phyloP scores from a whole-genome alignment of 2,797 vertebrate species.

The Chromis chromis region DNA sequence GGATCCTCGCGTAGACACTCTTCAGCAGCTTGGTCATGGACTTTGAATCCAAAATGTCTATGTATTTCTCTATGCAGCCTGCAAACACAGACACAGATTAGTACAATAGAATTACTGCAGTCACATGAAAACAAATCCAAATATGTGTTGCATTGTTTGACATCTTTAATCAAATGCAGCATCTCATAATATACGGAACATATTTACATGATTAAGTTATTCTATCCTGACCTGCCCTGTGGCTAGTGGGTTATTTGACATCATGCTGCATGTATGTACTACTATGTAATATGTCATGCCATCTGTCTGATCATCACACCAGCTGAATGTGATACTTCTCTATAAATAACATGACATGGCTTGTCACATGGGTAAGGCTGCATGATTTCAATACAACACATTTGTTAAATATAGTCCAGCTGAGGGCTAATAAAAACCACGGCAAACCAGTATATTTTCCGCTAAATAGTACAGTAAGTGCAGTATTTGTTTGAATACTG shows the following conservation, averaged over 20 bases:
- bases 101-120: not conserved
- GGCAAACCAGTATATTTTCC: not conserved
- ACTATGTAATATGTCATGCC: constrained; percentile 30
- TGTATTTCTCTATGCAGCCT: constrained; percentile 83
- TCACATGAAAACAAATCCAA: not conserved
- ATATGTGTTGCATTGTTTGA: no score
- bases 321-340: constrained; percentile 39
- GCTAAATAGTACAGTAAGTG: not conserved
- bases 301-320: constrained; percentile 25
- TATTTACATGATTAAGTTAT: not conserved
- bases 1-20: constrained; percentile 75
- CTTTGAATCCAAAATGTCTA: constrained; percentile 76
- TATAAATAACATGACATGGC: constrained; percentile 49
- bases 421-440: not conserved
- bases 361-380: constrained; percentile 35
- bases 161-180: not conserved
- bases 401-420: constrained; percentile 31
- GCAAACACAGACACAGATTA: constrained; percentile 24
- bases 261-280: constrained; percentile 37
- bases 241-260: constrained; percentile 11
- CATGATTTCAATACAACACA: constrained; percentile 28
- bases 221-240: not conserved
- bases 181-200: not conserved
- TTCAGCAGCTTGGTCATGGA: constrained; percentile 75
- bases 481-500: not conserved